phyloP scores from a whole-genome alignment of 2,113 vertebrate genomes.

The Chionomys nivalis region DNA sequence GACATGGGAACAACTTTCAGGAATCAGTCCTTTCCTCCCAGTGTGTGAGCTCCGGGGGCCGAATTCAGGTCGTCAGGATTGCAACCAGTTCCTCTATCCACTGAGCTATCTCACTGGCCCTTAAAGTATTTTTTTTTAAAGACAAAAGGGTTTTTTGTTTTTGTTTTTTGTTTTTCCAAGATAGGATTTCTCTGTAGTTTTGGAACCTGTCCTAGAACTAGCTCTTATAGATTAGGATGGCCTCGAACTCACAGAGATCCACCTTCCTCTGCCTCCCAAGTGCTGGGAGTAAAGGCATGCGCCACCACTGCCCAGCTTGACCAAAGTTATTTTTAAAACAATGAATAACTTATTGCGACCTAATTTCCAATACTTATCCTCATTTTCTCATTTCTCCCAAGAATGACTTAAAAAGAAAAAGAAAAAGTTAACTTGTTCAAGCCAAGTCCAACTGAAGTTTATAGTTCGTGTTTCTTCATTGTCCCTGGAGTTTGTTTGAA shows the following conservation, averaged over 20 bases:
- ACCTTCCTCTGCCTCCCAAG: no score
- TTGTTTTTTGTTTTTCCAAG: no score
- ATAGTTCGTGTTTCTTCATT: background rate
- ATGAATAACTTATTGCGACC: background rate
- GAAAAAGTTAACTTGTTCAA: background rate
- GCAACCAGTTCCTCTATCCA: background rate
- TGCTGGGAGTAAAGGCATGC: no score
- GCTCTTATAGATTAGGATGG: no score
- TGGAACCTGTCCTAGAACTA: no score
- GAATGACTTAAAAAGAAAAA: background rate
- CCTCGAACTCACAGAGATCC: no score
- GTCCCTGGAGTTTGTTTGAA: constrained; percentile 5
- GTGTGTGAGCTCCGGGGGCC: background rate
- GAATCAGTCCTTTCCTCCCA: no score
- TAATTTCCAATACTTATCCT: background rate
- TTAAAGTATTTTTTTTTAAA: background rate
- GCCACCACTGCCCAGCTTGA: no score
- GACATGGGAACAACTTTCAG: background rate
- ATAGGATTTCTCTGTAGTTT: no score
- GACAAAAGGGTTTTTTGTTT: background rate
- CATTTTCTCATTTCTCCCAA: background rate
- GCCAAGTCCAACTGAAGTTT: background rate
- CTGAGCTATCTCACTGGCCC: background rate
- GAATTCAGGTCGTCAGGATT: background rate
- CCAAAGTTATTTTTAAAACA: background rate